Percentiles rank a stretch among this genome's conserved stretches.
Evolutionary conservation across 1,140 invertebrate species (phyloP).

Genomic region (Drosophila nigromelanica): DNA sequence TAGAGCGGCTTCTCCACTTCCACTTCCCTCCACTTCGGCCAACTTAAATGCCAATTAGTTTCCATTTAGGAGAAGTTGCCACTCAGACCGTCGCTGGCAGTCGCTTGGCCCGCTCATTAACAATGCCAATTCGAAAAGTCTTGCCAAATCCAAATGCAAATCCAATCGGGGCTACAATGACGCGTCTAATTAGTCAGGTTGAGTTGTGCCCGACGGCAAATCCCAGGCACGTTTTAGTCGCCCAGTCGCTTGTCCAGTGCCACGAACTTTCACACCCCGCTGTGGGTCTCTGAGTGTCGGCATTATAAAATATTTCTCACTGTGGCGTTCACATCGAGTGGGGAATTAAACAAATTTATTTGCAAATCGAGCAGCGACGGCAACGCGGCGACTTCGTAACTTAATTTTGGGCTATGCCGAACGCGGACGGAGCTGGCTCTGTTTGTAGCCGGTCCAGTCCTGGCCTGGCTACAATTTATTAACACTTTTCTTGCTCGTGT

Average conservation of each 20-base stretch:
- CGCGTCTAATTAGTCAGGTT: constrained; percentile 75
- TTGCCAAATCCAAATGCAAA: constrained; percentile 67
- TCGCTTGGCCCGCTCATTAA: constrained; percentile 55
- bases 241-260: constrained; percentile 1
- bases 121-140: constrained; percentile 66
- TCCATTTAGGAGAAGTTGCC: constrained; percentile 46
- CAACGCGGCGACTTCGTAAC: constrained; percentile 49
- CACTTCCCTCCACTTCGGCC: constrained; percentile 33
- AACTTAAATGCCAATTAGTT: constrained; percentile 78
- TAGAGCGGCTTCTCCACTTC: constrained; percentile 17
- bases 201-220: constrained; percentile 38
- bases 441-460: constrained; percentile 1
- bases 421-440: constrained; percentile 23
- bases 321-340: constrained; percentile 51
- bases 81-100: constrained; percentile 2
- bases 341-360: constrained; percentile 81
- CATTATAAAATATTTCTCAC: constrained; percentile 74
- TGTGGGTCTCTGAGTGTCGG: constrained; percentile 32
- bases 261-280: constrained; percentile 37
- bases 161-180: constrained; percentile 77
- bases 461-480: constrained; percentile 65
- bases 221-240: constrained; percentile 61
- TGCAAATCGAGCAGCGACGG: constrained; percentile 56
- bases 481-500: constrained; percentile 66
- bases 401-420: constrained; percentile 66